phyloP scores from a whole-genome alignment of 2,113 vertebrate species.

The Leptobrachium ailaonicum region DNA sequence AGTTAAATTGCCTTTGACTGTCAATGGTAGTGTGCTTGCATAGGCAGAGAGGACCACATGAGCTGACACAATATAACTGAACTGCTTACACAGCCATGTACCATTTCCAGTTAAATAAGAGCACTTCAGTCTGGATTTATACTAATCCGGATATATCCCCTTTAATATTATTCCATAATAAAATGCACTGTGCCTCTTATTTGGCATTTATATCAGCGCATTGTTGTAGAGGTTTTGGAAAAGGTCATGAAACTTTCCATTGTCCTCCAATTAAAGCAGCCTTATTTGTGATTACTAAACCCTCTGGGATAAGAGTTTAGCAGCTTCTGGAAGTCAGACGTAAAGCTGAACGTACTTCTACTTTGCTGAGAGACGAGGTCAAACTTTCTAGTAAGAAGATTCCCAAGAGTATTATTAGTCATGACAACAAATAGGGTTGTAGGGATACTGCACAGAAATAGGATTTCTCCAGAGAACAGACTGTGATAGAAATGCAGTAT shows the following conservation, averaged over 20 bases:
- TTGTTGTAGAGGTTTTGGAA: constrained; percentile 3
- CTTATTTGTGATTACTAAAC: constrained; percentile 2
- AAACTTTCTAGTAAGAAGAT: constrained; percentile 26
- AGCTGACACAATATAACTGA: no score
- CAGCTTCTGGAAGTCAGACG: constrained; percentile 21
- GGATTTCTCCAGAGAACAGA: no score
- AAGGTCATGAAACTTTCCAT: constrained; percentile 7
- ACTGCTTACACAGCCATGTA: no score
- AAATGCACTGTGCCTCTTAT: neutral
- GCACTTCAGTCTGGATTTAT: no score
- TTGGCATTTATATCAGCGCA: neutral
- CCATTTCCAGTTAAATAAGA: no score
- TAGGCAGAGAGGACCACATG: no score
- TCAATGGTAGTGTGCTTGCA: no score
- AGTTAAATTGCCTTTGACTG: no score
- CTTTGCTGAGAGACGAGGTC: neutral
- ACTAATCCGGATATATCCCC: no score
- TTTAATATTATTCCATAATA: neutral
- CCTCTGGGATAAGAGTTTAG: constrained; percentile 22
- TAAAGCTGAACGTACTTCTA: neutral
- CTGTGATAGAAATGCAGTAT: no score
- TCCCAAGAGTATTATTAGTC: neutral
- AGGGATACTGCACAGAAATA: neutral
- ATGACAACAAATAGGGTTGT: constrained; percentile 2
- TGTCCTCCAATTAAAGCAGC: constrained; percentile 28